Base-by-base conservation (phyloP, 1,140 invertebrate genomes). In the Tribolium madens region DNA sequence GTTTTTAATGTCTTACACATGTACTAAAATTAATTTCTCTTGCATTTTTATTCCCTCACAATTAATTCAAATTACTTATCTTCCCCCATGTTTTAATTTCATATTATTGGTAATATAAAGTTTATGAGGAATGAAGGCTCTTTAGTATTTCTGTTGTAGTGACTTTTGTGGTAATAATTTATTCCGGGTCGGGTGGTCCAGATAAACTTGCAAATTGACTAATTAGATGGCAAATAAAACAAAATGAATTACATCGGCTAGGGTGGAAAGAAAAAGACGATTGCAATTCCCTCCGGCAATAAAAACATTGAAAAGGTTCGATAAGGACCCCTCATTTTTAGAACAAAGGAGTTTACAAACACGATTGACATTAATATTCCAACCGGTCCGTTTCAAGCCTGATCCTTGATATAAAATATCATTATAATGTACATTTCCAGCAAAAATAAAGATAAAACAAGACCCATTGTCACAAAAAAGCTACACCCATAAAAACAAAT, bases 361-460 rank as follows among this genome's bases (percentile, higher is more conserved):
- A 73, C 77, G 74, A 80, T 80, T 76, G 75, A 75, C 77, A 80
- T 80, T 80, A 79, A 80, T 80, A 80, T 79, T 80, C 76, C 53
- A 26, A 48, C 47, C 46, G 46, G 74, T 33, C 68, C 48, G 69
- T 72, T 77, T 31, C 31, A 15, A 18, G 15, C 72, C 26, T 60
- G 26, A 26, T 36, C 33, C 70, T 73, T 47, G 64, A 53, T 77
- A 42, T 69, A 76, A 78, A 79, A 79, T 79, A 81, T 80, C 79
- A 78, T 80, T 78, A 80, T 79, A 78, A 77, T 71, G 73, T 79
- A 79, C 80, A 81, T 81, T 81, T 76, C 70, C 73, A 77, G 64
- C 60, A 73, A 78, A 81, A 79, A 81, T 81, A 79, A 81, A 81
- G 80, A 81, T 81, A 81, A 79, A 81, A 78, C 80, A 80, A 80